These are phyloP conservation scores for Hipparchia semele DNA, from an alignment of 2,888 invertebrate species.

Conservation along the genomic window DNA sequence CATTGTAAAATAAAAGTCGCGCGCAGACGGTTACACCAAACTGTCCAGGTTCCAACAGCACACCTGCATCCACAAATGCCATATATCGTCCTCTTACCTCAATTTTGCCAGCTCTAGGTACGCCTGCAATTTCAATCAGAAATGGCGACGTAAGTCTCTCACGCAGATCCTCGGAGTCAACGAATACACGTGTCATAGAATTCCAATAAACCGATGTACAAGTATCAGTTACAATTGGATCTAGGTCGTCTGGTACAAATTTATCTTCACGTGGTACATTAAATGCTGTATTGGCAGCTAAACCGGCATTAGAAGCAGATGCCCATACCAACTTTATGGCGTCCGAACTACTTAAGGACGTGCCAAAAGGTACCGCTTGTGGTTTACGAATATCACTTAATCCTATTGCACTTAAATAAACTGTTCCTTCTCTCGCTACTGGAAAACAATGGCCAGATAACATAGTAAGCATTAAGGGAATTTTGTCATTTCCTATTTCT, in stretches of 20 bases:
- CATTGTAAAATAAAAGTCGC: slow-evolving; percentile 58
- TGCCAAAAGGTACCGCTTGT: slow-evolving; percentile 58
- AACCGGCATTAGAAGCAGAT: slow-evolving; percentile 55
- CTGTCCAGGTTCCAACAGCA: slow-evolving; percentile 64
- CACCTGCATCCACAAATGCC: slow-evolving; percentile 64
- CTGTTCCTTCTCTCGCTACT: slow-evolving; percentile 61
- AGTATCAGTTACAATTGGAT: slow-evolving; percentile 40
- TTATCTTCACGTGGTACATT: slow-evolving; percentile 59
- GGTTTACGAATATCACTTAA: slow-evolving; percentile 55
- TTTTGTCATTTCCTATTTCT: slow-evolving; percentile 43
- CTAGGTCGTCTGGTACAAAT: slow-evolving; percentile 59
- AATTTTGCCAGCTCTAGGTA: slow-evolving; percentile 64
- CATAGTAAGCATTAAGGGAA: slow-evolving; percentile 64
- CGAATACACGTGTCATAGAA: slow-evolving; percentile 66
- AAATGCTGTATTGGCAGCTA: slow-evolving; percentile 56
- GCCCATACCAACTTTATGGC: slow-evolving; percentile 67
- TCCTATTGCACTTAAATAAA: slow-evolving; percentile 63
- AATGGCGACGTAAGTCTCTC: slow-evolving; percentile 56
- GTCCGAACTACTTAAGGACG: slow-evolving; percentile 55
- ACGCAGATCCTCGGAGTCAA: slow-evolving; percentile 54
- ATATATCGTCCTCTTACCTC: slow-evolving; percentile 69
- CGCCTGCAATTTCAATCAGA: slow-evolving; percentile 70
- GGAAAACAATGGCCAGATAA: slow-evolving; percentile 72
- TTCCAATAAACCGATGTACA: slow-evolving; percentile 71
- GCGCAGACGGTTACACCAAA: slow-evolving; percentile 58